Conservation (phyloP, 2,797 vertebrate genomes). For the Onychomys arenicola region DNA sequence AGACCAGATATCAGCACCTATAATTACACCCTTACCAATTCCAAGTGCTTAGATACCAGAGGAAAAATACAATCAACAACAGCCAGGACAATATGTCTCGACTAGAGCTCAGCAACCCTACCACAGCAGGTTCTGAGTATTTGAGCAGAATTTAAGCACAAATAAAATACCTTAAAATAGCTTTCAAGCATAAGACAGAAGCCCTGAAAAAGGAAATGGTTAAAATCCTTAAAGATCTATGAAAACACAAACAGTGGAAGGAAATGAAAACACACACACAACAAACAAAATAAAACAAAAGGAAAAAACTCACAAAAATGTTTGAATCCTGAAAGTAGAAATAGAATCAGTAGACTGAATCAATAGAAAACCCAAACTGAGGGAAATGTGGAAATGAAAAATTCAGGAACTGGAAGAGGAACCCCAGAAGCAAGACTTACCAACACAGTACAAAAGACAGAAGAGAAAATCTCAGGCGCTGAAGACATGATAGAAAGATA, state of each 20-base stretch:
- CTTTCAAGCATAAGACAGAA: neutral
- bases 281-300: too few species aligned
- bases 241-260: neutral
- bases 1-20: neutral
- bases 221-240: neutral
- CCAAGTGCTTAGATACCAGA: neutral
- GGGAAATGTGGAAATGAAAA: neutral
- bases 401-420: neutral
- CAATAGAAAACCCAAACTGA: neutral
- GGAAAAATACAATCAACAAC: neutral
- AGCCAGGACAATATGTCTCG: neutral
- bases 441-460: neutral
- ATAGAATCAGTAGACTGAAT: neutral
- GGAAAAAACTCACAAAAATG: neutral
- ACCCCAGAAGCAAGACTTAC: neutral
- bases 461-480: neutral
- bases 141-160: neutral
- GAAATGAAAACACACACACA: neutral
- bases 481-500: neutral
- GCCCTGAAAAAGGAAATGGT: neutral
- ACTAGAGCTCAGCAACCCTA: neutral
- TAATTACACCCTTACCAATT: neutral
- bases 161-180: neutral
- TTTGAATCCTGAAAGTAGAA: neutral
- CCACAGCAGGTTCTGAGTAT: neutral